These are phyloP conservation scores for Myiothlypis chrysogaster DNA, from an alignment of 2,797 vertebrate genomes.

Conservation along the genomic window DNA sequence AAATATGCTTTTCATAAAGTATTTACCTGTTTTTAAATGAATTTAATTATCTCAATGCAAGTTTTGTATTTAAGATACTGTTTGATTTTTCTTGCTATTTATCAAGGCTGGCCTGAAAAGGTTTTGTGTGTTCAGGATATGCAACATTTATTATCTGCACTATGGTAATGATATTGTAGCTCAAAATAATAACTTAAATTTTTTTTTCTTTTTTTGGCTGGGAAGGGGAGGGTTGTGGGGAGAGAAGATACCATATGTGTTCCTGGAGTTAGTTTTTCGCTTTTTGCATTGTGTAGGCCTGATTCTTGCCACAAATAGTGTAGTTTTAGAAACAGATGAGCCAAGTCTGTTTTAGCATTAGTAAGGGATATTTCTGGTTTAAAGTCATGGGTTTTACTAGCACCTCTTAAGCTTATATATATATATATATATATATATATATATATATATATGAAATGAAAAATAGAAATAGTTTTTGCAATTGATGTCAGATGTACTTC, in stretches of 20 bases:
- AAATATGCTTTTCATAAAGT: conserved; percentile 70
- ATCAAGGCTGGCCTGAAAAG: conserved; percentile 76
- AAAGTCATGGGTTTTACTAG: conserved; percentile 73
- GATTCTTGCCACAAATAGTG: conserved; percentile 76
- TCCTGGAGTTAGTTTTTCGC: conserved; percentile 63
- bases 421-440: not conserved
- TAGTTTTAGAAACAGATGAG: conserved; percentile 85
- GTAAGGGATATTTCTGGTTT: conserved; percentile 94
- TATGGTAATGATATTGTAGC: conserved; percentile 72
- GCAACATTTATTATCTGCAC: conserved; percentile 76
- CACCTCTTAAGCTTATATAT: not conserved
- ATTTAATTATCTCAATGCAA: conserved; percentile 79
- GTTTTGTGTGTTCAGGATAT: conserved; percentile 71
- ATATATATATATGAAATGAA: not conserved
- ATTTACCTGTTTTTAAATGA: conserved; percentile 77
- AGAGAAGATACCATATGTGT: conserved; percentile 68
- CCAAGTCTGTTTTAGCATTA: conserved; percentile 87
- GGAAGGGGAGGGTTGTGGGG: not conserved
- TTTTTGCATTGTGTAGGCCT: conserved; percentile 68
- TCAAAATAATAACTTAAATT: conserved; percentile 73
- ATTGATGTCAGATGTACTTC: conserved; percentile 21
- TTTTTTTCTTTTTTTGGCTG: not conserved
- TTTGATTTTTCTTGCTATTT: conserved; percentile 77
- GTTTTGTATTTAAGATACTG: conserved; percentile 77
- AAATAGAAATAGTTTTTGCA: conserved; percentile 38